phyloP scores from a whole-genome alignment of 2,113 vertebrate species.

The Oncorhynchus masou region DNA sequence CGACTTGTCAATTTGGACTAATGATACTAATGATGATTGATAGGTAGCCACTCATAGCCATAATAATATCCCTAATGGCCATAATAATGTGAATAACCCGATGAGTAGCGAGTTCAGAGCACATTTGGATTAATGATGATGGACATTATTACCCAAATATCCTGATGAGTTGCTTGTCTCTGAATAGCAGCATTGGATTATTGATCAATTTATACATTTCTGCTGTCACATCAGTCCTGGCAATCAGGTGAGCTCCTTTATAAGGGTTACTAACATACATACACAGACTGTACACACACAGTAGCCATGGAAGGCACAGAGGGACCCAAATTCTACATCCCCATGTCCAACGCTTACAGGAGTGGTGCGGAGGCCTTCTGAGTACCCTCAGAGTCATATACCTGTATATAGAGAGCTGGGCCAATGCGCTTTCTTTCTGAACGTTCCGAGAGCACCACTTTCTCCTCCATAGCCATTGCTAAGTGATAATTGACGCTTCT shows the following conservation, averaged over 20 bases:
- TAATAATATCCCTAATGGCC: too few relatives aligned
- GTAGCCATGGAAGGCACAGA: slow-evolving; percentile 95
- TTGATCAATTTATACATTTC: background rate
- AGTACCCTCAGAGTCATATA: slow-evolving; percentile 60
- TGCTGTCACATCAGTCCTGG: slow-evolving; percentile 6
- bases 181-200: slow-evolving; percentile 38
- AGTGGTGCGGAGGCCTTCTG: slow-evolving; percentile 87
- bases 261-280: background rate
- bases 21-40: background rate
- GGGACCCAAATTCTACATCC: slow-evolving; percentile 89
- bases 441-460: too few relatives aligned
- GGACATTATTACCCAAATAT: too few relatives aligned
- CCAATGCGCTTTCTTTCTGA: too few relatives aligned
- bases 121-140: slow-evolving; percentile 80
- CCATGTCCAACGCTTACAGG: slow-evolving; percentile 88
- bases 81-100: slow-evolving; percentile 62
- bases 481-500: too few relatives aligned
- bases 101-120: slow-evolving; percentile 86
- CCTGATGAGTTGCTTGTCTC: background rate
- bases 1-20: background rate
- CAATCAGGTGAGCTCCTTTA: background rate
- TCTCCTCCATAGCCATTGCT: too few relatives aligned
- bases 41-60: too few relatives aligned
- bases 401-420: background rate
- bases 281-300: slow-evolving; percentile 38